Conservation (phyloP, 2,888 invertebrate genomes). For the Tholera decimalis region DNA sequence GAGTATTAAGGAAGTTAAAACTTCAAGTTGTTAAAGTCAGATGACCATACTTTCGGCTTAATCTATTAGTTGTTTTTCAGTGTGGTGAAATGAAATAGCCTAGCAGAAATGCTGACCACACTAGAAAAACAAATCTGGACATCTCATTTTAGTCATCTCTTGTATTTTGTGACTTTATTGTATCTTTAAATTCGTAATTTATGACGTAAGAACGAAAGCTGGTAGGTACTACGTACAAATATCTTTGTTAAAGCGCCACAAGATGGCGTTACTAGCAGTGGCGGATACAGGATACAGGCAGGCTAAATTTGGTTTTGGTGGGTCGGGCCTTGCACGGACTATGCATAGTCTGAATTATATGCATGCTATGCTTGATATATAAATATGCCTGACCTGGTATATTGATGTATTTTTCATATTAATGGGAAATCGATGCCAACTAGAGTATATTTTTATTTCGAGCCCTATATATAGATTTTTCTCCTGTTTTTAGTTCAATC, state of each 20-base stretch:
- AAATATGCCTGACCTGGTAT: neutral
- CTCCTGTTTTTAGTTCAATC: conserved; percentile 1
- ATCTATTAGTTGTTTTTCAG: neutral
- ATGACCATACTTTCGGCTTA: neutral
- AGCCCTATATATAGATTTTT: too few relatives aligned
- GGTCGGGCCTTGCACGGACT: conserved; percentile 30
- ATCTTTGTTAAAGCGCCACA: conserved; percentile 14
- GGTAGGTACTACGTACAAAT: conserved; percentile 4
- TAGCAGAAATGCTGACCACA: neutral
- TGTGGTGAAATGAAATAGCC: neutral
- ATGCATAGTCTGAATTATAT: conserved; percentile 21
- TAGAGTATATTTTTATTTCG: conserved; percentile 3
- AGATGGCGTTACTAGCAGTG: conserved; percentile 29
- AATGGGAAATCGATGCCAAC: conserved; percentile 13
- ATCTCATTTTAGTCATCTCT: conserved; percentile 3
- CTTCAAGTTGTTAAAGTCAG: neutral
- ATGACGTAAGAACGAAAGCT: conserved; percentile 24
- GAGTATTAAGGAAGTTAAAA: neutral
- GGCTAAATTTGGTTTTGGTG: conserved; percentile 29
- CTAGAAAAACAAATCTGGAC: neutral
- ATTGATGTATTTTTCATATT: conserved; percentile 1
- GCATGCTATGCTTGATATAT: conserved; percentile 32
- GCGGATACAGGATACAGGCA: conserved; percentile 38
- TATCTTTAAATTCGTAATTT: conserved; percentile 18
- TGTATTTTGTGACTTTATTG: conserved; percentile 53